Evolutionary conservation across 2,113 vertebrate genomes (phyloP), one percentile per base, ranked within the genome.

Genomic region (Probosciger aterrimus): DNA sequence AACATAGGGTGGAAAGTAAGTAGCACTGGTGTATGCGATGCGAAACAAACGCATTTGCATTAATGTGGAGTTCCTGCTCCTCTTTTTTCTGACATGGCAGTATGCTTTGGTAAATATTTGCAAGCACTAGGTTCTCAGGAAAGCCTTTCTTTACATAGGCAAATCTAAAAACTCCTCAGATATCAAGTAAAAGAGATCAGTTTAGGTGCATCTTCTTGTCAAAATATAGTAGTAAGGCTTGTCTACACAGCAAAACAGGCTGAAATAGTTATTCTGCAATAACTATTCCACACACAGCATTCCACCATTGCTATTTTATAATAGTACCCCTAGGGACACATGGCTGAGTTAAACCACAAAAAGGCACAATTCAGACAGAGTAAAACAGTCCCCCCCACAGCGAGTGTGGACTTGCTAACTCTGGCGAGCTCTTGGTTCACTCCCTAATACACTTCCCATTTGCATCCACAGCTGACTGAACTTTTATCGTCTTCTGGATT

Each of bases 371-470:
- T 90, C 91, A 93, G 83, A 84, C 94, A 77, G 93, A 92, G 75
- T 83, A 96, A 96, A 95, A 96, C 59, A 91, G 82, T 94, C 87
- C 90, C 95, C 96, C 89, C 95, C 92, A 80, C 87, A 94, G 96
- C 37, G 75, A 97, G 96, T 95, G 96, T 82, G 89, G 96, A 96
- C 94, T 95, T 97, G 95, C 95, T 95, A 97, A 96, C 89, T 93
- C 94, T 97, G 96, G 94, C 44, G 14, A 93, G 83, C 86, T 95
- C 89, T 95, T 68, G 65, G 69, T 87, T 95, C 67, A 37, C 86
- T 96, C 95, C 89, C 86, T 95, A 55, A 14, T 68, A 89, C 44
- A 44, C 67, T 95, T 95, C 94, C 77, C 86, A 53, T 90, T 85
- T 57, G 92, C 78, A 90, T 85, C 37, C 75, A 76, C 76, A 95